Base-by-base conservation (phyloP, 1,140 invertebrate species). In the Araneus ventricosus region DNA sequence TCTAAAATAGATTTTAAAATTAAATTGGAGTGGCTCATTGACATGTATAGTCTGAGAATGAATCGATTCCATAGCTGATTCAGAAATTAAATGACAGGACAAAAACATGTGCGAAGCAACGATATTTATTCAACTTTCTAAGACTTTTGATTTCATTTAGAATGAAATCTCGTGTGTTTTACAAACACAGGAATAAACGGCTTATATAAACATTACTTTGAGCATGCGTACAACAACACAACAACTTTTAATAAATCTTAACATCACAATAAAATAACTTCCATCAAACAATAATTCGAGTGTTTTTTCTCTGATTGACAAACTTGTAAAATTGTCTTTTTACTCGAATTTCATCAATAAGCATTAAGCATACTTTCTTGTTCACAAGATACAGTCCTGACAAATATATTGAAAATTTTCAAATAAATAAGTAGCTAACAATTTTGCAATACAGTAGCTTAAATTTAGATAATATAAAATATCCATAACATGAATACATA, bases 121-220 rank as follows among this genome's bases (percentile, higher is more conserved):
- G 63, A 82, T 82, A 82, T 82, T 82, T 82, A 82, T 82, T 82
- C 79, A 82, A 82, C 34, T 22, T 82, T 37, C 8, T 37, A 82
- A 24, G 17, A 6, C 63, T 52, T 67, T 61, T 7, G 1, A 7
- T 80, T 30, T 82, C 79, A 82, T 82, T 39, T 82, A n/a, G 24
- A 41, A 82, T 82, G 27, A 37, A 82, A 82, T 41, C n/a, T 67
- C 7, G 10, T 20, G 8, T 22, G 3, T 82, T 82, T 41, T 37
- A 20, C 14, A 41, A 82, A 82, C 34, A 82, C 17, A 82, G 37
- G 14, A 41, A 22, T 45, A 82, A 45, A 82, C 34, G 1, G 14
- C 34, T 4, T 75, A 24, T 82, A 82, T 39, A 82, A 41, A 45
- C 79, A 82, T 17, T 41, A 82, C 20, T 82, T 82, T 82, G 39